phyloP scores from a whole-genome alignment of 1,140 invertebrate genomes.

The Tetragnatha versicolor region DNA sequence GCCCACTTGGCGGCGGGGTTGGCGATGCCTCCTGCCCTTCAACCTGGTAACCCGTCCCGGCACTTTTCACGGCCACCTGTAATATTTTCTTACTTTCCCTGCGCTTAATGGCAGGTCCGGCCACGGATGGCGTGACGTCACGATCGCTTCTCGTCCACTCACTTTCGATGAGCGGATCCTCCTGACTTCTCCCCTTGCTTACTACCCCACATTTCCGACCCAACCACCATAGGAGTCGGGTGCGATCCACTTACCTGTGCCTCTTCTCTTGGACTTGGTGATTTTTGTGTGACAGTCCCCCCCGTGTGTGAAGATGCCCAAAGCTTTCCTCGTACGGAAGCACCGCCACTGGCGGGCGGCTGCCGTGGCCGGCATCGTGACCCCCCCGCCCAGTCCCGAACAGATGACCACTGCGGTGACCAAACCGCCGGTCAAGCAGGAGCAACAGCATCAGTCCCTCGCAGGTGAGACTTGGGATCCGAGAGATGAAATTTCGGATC shows the following conservation, averaged over 20 bases:
- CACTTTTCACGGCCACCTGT: constrained; percentile 41
- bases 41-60: constrained; percentile 47
- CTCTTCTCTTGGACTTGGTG: neutral
- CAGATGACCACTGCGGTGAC: neutral
- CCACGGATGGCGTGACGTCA: constrained; percentile 35
- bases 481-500: no score
- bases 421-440: neutral
- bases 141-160: constrained; percentile 40
- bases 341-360: neutral
- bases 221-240: neutral
- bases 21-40: constrained; percentile 7
- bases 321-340: constrained; percentile 42
- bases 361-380: constrained; percentile 11
- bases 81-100: constrained; percentile 46
- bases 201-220: constrained; percentile 37
- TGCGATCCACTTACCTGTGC: neutral
- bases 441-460: constrained; percentile 25
- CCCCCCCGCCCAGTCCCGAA: constrained; percentile 50
- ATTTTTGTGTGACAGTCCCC: neutral
- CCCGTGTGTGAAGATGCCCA: constrained; percentile 31
- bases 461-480: constrained; percentile 25
- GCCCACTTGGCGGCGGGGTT: constrained; percentile 16
- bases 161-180: constrained; percentile 37
- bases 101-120: constrained; percentile 9
- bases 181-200: constrained; percentile 30